phyloP scores from a whole-genome alignment of 2,888 invertebrate genomes.

The Yponomeuta evonymella region DNA sequence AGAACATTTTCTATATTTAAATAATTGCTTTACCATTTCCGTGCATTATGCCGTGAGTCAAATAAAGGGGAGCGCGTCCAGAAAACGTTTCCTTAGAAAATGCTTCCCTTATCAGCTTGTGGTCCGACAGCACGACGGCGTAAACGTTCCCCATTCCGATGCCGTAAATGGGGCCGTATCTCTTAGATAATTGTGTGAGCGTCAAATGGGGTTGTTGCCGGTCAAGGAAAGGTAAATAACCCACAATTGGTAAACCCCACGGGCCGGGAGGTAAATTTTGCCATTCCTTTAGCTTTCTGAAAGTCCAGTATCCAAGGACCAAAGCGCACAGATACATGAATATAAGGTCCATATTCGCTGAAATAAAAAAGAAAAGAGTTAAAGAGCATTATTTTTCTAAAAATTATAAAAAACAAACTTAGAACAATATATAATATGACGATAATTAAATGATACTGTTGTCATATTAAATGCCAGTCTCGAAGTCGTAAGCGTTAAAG shows the following conservation, averaged over 20 bases:
- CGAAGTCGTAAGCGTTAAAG: neutral
- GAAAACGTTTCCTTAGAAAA: constrained; percentile 83
- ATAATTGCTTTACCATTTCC: constrained; percentile 81
- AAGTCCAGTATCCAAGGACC: constrained; percentile 49
- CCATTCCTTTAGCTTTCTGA: constrained; percentile 55
- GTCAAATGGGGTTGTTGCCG: constrained; percentile 81
- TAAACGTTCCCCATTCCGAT: constrained; percentile 84
- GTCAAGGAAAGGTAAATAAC: constrained; percentile 86
- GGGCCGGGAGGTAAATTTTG: constrained; percentile 85
- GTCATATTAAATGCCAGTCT: neutral
- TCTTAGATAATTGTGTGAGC: constrained; percentile 78
- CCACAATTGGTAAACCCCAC: constrained; percentile 84
- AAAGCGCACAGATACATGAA: constrained; percentile 44
- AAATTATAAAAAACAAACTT: too few species aligned
- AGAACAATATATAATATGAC: neutral
- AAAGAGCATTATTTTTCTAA: neutral
- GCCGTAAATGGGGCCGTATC: constrained; percentile 85
- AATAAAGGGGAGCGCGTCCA: constrained; percentile 87
- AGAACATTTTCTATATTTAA: neutral
- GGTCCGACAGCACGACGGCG: constrained; percentile 86
- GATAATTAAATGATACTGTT: neutral
- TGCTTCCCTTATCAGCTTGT: constrained; percentile 81
- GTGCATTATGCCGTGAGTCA: constrained; percentile 91
- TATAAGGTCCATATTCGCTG: constrained; percentile 43
- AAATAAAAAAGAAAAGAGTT: constrained; percentile 26